Base-by-base conservation (phyloP, 2,888 invertebrate genomes). In the Ptilodon capucinus region DNA sequence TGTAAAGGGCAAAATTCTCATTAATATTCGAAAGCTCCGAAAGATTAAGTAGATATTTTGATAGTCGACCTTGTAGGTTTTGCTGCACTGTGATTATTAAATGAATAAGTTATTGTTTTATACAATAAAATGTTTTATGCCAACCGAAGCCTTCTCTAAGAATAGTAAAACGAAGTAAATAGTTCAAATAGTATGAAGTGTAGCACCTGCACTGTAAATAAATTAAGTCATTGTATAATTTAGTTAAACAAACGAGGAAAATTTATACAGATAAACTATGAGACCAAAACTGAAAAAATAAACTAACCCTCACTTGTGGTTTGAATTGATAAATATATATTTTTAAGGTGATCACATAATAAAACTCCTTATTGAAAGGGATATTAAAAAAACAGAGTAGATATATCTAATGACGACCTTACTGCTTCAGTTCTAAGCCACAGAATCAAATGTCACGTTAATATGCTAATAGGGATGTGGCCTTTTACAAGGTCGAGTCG, bases 401-500 rank as follows among this genome's bases (percentile, higher is more conserved):
- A 9, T n/a, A 19, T 16, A 7, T 35, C 18, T 6, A 63, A 63
- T 60, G 51, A 23, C 35, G 35, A 52, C 52, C 49, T 49, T 57
- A 58, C 5, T 3, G 0, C 0, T 36, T 41, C 7, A 35, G 9
- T 4, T n/a, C 42, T 57, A 58, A 51, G 52, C 48, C 48, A 9
- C 23, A 60, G 49, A 60, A 49, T 60, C 38, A 46, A 64, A 55
- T 59, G 51, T 54, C 56, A 51, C 51, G 51, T 49, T 39, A 40
- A 28, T 60, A 68, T 69, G 56, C 34, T 63, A 68, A 50, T 58
- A 47, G 46, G 46, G 34, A 57, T 58, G 54, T 62, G 59, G 63
- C 68, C 71, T 76, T 76, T 71, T 55, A 40, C 82, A 81, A 85
- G 84, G 82, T 70, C 71, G 60, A 32, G 54, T 44, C 47, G 57